Evolutionary conservation across 2,113 vertebrate genomes (phyloP), one percentile per base, ranked within the genome.

Genomic region (Mohoua ochrocephala): DNA sequence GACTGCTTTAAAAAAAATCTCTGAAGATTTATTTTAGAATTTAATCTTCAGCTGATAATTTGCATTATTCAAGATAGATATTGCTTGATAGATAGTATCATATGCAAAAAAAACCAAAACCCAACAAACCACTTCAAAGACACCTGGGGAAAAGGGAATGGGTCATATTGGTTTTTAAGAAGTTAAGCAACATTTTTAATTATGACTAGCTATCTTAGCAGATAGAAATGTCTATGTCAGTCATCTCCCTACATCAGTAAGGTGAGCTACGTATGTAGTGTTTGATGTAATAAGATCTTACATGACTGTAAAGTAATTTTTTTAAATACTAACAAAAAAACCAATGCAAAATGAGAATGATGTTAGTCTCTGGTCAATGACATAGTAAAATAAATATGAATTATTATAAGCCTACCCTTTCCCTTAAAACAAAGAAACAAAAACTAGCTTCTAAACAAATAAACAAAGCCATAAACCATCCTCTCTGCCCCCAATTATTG

Each of bases 401-500:
- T 47, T 23, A 44, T 24, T 85, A 54, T 10, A 54, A 88, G 33
- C 3, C 8, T 44, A 28, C 2, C 2, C 1, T 67, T 78, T 60
- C 6, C 7, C 20, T 76, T 71, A 80, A 84, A 83, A 75, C 1
- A 1, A 80, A 84, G 5, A 65, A 77, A 75, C 3, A 57, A 78
- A 79, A 53, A 4, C 10, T 52, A 47, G 6, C 1, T 64, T 50
- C 49, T 76, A 71, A 86, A 49, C 2, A 67, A 82, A 73, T 15
- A 67, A 84, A 50, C 2, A 39, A 75, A 59, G 16, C 3, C 19
- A 33, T 61, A 49, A 64, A 16, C 24, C 26, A 37, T 35, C 0
- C 1, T 18, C 6, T 67, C 27, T 75, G 3, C 1, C 6, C 21
- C 2, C 4, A 49, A 0, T 28, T 76, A 41, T 8, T 35, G 4